A percentile compares a stretch with the other conserved stretches of the same genome.
Evolutionary conservation across 2,113 vertebrate species (phyloP).

Genomic region (Pelodiscus sinensis): DNA sequence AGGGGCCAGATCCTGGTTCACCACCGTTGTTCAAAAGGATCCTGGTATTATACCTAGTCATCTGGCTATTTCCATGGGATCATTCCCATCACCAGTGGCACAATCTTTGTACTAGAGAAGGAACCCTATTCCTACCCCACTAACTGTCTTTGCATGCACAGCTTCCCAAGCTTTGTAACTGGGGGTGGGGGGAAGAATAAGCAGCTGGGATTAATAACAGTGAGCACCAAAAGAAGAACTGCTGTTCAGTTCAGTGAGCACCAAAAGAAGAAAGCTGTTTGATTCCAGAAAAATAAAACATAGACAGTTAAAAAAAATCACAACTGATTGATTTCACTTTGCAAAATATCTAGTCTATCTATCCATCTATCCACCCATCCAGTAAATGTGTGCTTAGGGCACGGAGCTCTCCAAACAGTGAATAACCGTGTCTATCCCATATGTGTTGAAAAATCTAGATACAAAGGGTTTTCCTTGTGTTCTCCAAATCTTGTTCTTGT

Average conservation of each 20-base stretch:
- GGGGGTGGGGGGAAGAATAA: not conserved
- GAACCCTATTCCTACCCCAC: not conserved
- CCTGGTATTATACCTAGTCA: not conserved
- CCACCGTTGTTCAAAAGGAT: not conserved
- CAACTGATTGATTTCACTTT: not conserved
- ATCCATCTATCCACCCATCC: no score
- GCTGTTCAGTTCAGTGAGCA: not conserved
- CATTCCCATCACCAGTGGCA: not conserved
- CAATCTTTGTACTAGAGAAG: not conserved
- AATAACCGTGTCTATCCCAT: not conserved
- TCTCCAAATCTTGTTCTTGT: accelerated
- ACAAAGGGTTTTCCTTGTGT: accelerated
- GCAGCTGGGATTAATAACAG: not conserved
- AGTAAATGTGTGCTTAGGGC: not conserved
- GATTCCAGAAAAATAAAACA: not conserved
- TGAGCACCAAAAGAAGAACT: not conserved
- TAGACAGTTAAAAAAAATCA: not conserved
- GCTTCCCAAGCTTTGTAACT: not conserved
- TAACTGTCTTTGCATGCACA: not conserved
- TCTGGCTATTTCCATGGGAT: not conserved
- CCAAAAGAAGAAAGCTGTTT: not conserved
- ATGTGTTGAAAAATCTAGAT: accelerated
- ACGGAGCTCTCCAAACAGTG: not conserved
- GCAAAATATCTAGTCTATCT: not conserved
- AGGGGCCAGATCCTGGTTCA: no score